phyloP scores from a whole-genome alignment of 2,113 vertebrate genomes.

The Tautogolabrus adspersus region DNA sequence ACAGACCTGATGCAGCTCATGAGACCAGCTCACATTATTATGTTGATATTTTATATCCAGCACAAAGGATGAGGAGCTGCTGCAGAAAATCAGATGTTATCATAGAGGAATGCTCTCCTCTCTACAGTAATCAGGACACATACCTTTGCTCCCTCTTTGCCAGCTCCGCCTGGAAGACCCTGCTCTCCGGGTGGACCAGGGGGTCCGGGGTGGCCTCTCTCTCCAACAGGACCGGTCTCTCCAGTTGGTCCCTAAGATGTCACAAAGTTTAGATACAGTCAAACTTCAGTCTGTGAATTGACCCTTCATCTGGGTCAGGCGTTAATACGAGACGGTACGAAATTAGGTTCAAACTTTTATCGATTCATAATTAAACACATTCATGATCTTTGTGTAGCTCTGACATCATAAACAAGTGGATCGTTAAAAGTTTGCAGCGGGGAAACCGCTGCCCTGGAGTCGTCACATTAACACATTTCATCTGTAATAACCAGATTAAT shows the following conservation, averaged over 20 bases:
- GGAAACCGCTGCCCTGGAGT: not conserved
- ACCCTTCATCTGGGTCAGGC: too few species aligned
- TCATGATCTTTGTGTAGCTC: too few species aligned
- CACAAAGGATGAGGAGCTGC: not conserved
- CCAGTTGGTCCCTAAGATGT: constrained; percentile 89
- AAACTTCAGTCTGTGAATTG: too few species aligned
- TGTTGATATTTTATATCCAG: not conserved
- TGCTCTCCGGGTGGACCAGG: constrained; percentile 97
- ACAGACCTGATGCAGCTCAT: not conserved
- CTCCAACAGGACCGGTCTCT: constrained; percentile 95
- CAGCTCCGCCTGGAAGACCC: constrained; percentile 95
- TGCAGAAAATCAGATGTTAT: not conserved
- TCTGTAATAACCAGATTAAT: not conserved
- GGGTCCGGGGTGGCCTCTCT: constrained; percentile 97
- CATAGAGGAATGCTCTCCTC: not conserved
- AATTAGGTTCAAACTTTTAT: too few species aligned
- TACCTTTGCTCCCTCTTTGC: constrained; percentile 98
- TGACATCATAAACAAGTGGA: too few species aligned
- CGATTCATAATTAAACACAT: too few species aligned
- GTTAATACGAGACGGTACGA: too few species aligned
- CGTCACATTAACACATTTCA: not conserved
- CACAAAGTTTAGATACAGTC: not conserved
- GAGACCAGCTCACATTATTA: constrained; percentile 1
- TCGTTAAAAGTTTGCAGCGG: too few species aligned
- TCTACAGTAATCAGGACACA: not conserved